Base-by-base conservation (phyloP, 1,140 invertebrate species). In the Acromyrmex heyeri region DNA sequence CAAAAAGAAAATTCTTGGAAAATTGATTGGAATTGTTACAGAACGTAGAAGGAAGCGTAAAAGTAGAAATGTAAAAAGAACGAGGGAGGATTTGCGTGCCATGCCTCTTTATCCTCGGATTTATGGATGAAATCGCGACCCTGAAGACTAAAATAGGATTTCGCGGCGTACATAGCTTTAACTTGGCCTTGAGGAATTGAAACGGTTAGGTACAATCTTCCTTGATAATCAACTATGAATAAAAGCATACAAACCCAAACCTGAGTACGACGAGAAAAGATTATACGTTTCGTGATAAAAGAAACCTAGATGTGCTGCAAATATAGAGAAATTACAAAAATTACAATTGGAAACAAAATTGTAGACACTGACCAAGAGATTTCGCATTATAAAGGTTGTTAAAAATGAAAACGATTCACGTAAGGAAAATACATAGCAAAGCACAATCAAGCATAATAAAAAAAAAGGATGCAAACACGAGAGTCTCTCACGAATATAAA, bases 161-260 rank as follows among this genome's bases (percentile, higher is more conserved):
- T 53, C 34, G 78, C 24, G 24, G 16, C n/a, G n/a, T 79, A 14
- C 24, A 73, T 12, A 61, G 24, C 21, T 57, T 38, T 82, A 82
- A 48, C 65, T 38, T 38, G 69, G 38, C 79, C 79, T 82, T 82
- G 67, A 82, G 34, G 18, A 82, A 82, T 48, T 67, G 53, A 82
- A 27, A 18, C 48, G 14, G 14, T 16, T 16, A 50, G 3, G 14
- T 16, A 16, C 48, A 12, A 83, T 83, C 69, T 83, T 75, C 18
- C 14, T 50, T 14, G 44, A 83, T 83, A 83, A 83, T 24, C 38
- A 44, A 18, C 24, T 62, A 18, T 14, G 53, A 72, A 59, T 62
- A 21, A 83, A 75, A 83, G 79, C 69, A 38, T 18, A 48, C 34
- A 72, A 59, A 75, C 8, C 10, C 6, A 48, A 72, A 69, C 3